A percentile compares a stretch with the other conserved stretches of the same genome.
Evolutionary conservation across 2,113 vertebrate genomes (phyloP).

Genomic region (Dipodomys ordii): DNA sequence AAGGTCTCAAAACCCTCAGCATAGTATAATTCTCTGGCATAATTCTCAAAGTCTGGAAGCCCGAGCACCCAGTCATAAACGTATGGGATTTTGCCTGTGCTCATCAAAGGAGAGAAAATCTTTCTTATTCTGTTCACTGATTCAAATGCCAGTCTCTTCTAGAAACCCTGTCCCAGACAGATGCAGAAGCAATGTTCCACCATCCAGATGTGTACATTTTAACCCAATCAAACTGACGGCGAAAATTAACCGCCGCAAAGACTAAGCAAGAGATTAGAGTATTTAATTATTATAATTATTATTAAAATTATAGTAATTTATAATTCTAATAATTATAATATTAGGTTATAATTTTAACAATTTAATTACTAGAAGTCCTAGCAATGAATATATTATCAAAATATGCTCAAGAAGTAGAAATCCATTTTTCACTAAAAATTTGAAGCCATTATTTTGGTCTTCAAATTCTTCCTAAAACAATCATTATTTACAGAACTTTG

Average conservation of each 20-base stretch:
- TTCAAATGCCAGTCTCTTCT: neutral
- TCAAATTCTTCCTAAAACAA: neutral
- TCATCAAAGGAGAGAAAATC: neutral
- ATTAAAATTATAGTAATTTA: no score
- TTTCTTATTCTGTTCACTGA: neutral
- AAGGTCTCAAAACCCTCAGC: neutral
- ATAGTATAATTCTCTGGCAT: accelerated
- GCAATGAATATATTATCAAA: no score
- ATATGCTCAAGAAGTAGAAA: neutral
- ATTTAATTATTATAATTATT: no score
- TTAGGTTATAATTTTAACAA: no score
- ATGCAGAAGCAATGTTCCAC: neutral
- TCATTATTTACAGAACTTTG: neutral
- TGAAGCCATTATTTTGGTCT: neutral
- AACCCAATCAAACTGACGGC: neutral
- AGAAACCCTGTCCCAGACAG: neutral
- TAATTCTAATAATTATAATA: no score
- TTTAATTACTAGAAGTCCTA: no score
- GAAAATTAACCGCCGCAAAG: neutral
- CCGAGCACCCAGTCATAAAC: neutral
- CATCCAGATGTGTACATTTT: neutral
- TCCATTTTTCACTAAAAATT: neutral
- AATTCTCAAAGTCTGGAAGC: neutral
- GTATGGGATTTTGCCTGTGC: no score
- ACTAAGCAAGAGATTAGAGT: neutral